Conservation (phyloP, 1,140 invertebrate species). For the Diabrotica undecimpunctata region DNA sequence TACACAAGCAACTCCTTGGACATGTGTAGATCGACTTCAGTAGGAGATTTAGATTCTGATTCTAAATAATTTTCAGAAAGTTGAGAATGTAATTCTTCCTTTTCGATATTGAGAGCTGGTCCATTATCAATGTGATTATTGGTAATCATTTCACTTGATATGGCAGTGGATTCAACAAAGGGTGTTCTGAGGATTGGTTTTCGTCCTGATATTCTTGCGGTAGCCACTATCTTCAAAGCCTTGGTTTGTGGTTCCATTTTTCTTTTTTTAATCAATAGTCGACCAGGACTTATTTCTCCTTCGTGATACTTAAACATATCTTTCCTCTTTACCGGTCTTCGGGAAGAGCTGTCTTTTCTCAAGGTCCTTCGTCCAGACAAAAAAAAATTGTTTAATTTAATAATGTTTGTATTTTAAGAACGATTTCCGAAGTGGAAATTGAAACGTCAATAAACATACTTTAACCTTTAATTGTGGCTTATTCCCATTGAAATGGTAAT, state of each 20-base stretch:
- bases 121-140: background rate
- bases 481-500: no score
- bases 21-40: background rate
- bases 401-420: no score
- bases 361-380: conserved; percentile 57
- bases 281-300: conserved; percentile 40
- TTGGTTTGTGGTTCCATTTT: background rate
- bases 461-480: no score
- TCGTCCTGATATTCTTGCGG: background rate
- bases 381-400: no score
- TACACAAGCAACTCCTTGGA: conserved; percentile 31
- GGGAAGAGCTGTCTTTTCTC: conserved; percentile 58
- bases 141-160: background rate
- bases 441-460: no score
- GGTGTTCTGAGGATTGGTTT: background rate
- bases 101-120: no score
- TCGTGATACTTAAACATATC: conserved; percentile 44
- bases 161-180: background rate
- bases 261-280: conserved; percentile 38
- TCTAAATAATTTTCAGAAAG: no score
- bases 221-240: background rate
- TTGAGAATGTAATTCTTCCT: no score
- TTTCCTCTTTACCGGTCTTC: conserved; percentile 55
- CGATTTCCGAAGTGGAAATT: no score
- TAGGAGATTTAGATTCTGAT: conserved; percentile 1